Base-by-base conservation (phyloP, 1,140 invertebrate genomes). In the Ceratitis capitata region DNA sequence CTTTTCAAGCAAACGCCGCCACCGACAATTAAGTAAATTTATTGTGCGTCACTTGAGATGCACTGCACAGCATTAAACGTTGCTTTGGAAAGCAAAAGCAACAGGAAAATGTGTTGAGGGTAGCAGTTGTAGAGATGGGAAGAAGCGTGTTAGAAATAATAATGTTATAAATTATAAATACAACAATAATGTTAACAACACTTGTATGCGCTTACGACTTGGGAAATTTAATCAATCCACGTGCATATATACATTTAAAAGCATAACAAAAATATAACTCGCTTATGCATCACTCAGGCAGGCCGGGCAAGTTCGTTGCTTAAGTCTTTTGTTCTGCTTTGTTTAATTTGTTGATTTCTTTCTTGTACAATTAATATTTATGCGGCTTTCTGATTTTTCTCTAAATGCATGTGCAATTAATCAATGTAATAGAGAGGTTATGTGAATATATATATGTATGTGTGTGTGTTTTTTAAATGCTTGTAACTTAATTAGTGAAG, bases 11-110 rank as follows among this genome's bases (percentile, higher is more conserved):
- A 78, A 45, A 35, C 69, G 10, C 2, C 16, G 3, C n/a, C n/a
- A n/a, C n/a, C n/a, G n/a, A n/a, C 69, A 78, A 78, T 78, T 78
- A 78, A 78, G 19, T 78, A 35, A 39, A 78, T 78, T 42, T 78
- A 78, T 78, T 78, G 69, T 42, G 69, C 69, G 69, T 78, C 69
- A 78, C 69, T 45, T 45, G 35, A 78, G 35, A 78, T 3, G 69
- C 69, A 47, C n/a, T 3, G 32, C 61, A 35, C 61, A 35, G 12
- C 32, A 64, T 35, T 64, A n/a, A 19, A 64, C 35, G 19, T 9
- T 61, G 16, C 29, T 56, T 9, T 56, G 19, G 19, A 56, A 56
- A 9, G 19, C n/a, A 19, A 56, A 56, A 56, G 19, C 5, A 56
- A 56, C 6, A 56, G 3, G n/a, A 56, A 56, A 12, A 56, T 4